phyloP scores from a whole-genome alignment of 2,797 vertebrate genomes.

The Crypturellus tataupa region DNA sequence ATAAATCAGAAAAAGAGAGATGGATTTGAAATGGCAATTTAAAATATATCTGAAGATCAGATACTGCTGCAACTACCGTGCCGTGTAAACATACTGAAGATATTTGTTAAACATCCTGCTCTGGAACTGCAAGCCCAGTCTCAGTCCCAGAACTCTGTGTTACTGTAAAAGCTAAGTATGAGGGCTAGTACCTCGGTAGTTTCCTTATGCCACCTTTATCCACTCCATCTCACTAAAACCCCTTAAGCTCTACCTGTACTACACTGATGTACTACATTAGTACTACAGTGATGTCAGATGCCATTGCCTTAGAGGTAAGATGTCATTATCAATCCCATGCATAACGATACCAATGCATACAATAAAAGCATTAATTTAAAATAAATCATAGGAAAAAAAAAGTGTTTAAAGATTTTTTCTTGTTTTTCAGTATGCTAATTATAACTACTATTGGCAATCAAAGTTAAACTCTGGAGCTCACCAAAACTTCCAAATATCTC shows the following conservation, averaged over 20 bases:
- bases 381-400: background rate
- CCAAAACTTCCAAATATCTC: background rate
- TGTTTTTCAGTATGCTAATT: background rate
- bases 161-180: background rate
- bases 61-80: background rate
- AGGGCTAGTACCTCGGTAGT: background rate
- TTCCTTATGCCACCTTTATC: background rate
- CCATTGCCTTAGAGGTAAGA: background rate
- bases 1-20: background rate
- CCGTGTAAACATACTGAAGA: background rate
- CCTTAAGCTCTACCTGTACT: background rate
- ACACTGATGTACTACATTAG: background rate
- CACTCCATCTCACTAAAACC: background rate
- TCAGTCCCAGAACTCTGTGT: rapidly evolving
- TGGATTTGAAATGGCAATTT: background rate
- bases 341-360: background rate
- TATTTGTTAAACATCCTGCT: background rate
- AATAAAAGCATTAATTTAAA: background rate
- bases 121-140: background rate
- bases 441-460: background rate
- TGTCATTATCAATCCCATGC: background rate
- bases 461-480: background rate
- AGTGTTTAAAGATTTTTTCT: background rate
- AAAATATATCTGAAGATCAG: background rate
- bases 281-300: background rate